phyloP scores from a whole-genome alignment of 2,797 vertebrate genomes.

The Brotula barbata region DNA sequence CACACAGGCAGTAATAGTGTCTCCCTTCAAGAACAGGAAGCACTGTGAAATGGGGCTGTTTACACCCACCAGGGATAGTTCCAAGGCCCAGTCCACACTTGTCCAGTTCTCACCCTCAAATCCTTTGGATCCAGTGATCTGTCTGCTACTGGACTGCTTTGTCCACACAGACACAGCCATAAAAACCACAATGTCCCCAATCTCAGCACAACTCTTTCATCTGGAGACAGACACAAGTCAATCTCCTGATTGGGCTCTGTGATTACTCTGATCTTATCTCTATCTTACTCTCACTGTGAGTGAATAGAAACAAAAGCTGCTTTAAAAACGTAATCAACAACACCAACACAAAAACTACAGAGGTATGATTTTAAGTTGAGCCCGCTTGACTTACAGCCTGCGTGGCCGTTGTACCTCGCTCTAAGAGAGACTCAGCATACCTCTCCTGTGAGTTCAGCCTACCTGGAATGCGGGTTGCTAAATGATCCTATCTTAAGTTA shows the following conservation, averaged over 20 bases:
- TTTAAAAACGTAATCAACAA: conserved; percentile 28
- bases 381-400: conserved; percentile 20
- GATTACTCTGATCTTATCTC: conserved; percentile 49
- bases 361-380: conserved; percentile 24
- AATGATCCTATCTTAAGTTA: conserved; percentile 55
- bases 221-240: conserved; percentile 48
- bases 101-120: conserved; percentile 59
- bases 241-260: conserved; percentile 54
- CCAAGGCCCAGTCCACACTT: conserved; percentile 60
- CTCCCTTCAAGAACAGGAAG: conserved; percentile 74
- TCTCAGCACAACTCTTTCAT: conserved; percentile 63
- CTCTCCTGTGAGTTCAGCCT: conserved; percentile 59
- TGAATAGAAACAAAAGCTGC: conserved; percentile 16
- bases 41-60: conserved; percentile 58
- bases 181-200: conserved; percentile 64
- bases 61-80: conserved; percentile 49
- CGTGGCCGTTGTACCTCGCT: too few species aligned
- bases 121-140: conserved; percentile 54
- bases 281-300: conserved; percentile 42
- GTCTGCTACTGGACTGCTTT: conserved; percentile 56
- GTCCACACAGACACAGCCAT: conserved; percentile 70
- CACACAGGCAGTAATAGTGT: conserved; percentile 70
- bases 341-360: conserved; percentile 31
- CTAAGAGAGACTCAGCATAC: conserved; percentile 56
- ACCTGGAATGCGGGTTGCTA: conserved; percentile 65